Evolutionary conservation across 2,888 invertebrate genomes (phyloP).

Genomic region (Dicranocentrus wangi): DNA sequence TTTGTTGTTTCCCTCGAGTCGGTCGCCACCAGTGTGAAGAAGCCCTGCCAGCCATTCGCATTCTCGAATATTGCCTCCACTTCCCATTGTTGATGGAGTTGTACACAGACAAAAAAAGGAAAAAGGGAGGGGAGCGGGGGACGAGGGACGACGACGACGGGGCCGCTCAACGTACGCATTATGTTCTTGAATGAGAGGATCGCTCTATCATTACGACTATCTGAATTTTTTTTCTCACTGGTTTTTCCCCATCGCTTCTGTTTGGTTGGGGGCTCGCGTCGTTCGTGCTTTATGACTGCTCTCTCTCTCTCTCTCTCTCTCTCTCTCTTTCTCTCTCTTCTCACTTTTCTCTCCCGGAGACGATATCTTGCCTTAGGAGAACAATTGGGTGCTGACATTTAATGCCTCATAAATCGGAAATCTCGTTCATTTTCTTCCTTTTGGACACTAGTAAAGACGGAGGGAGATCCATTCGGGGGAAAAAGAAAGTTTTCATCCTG

Average conservation of each 20-base stretch:
- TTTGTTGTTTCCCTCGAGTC: constrained; percentile 11
- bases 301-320: neutral
- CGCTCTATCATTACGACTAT: constrained; percentile 29
- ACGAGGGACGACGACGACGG: too few relatives aligned
- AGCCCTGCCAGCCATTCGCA: neutral
- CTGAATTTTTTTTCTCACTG: constrained; percentile 30
- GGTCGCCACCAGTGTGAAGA: neutral
- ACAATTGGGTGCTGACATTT: constrained; percentile 66
- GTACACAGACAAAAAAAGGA: constrained; percentile 6
- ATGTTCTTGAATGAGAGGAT: constrained; percentile 23
- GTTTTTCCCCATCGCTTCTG: constrained; percentile 11
- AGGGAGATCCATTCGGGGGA: constrained; percentile 15
- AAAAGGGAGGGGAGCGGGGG: too few relatives aligned
- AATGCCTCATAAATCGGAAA: constrained; percentile 66
- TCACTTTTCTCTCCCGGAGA: constrained; percentile 6
- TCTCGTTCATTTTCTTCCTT: constrained; percentile 64
- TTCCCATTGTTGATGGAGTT: constrained; percentile 38
- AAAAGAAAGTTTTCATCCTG: constrained; percentile 4
- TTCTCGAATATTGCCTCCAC: constrained; percentile 36
- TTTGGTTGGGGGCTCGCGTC: constrained; percentile 4
- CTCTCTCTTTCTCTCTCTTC: constrained; percentile 1
- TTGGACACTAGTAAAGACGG: constrained; percentile 29
- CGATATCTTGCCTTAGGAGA: constrained; percentile 60
- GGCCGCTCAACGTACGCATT: neutral
- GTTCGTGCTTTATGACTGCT: constrained; percentile 38